Percentiles rank a stretch among this genome's conserved stretches.
Evolutionary conservation across 64 coral and sea anemone genomes (phyloP).

Genomic region (Actinia equina): DNA sequence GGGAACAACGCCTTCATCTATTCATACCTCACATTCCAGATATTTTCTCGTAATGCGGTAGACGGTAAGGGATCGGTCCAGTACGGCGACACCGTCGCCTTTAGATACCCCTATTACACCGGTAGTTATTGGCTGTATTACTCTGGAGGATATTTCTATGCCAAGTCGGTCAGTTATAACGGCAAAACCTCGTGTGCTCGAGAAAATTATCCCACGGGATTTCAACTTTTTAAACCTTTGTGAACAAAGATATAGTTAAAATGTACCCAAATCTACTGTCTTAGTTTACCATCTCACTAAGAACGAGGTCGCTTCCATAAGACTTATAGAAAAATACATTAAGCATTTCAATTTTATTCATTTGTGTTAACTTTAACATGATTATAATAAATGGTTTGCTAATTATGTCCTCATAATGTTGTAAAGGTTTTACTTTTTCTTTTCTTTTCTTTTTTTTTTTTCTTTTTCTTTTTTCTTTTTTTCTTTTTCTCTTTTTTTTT

Average conservation of each 20-base stretch:
- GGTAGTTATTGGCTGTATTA: conserved; percentile 33
- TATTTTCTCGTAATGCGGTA: conserved; percentile 48
- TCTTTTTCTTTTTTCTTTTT: too few relatives aligned
- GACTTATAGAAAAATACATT: too few relatives aligned
- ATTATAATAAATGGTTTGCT: too few relatives aligned
- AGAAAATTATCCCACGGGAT: conserved; percentile 9
- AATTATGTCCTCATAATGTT: too few relatives aligned
- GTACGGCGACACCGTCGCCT: conserved; percentile 54
- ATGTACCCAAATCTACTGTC: too few relatives aligned
- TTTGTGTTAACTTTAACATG: too few relatives aligned
- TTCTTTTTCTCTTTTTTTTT: too few relatives aligned
- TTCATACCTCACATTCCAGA: conserved; percentile 17
- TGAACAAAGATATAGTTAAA: not conserved
- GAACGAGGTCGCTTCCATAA: too few relatives aligned
- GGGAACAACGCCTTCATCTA: conserved; percentile 26
- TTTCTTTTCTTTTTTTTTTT: too few relatives aligned
- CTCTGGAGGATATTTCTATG: conserved; percentile 6
- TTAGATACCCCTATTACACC: conserved; percentile 26
- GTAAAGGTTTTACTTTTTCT: too few relatives aligned
- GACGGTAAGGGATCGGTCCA: conserved; percentile 54
- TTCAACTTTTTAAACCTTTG: conserved; percentile 62
- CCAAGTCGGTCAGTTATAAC: not conserved
- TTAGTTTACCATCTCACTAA: too few relatives aligned
- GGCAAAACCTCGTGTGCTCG: conserved; percentile 32
- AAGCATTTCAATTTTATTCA: too few relatives aligned